Percentiles rank a stretch among this genome's conserved stretches.
Conservation (phyloP, 2,888 invertebrate genomes). For the Deilephila elpenor region DNA sequence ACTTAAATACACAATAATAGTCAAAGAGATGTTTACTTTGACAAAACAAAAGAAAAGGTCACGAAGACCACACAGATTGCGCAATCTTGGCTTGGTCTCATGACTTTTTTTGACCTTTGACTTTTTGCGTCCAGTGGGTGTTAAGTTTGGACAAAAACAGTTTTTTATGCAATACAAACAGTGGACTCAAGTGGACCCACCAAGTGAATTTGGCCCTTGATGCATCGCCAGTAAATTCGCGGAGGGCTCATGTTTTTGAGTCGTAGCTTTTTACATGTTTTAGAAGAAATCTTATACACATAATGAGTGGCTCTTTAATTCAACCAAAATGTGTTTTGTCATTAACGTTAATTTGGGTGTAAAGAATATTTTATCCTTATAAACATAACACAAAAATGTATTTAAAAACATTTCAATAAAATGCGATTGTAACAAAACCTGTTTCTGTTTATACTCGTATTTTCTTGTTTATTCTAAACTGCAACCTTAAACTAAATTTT, state of each 20-base stretch:
- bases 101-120: constrained; percentile 39
- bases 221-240: background rate
- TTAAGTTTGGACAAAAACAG: constrained; percentile 30
- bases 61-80: constrained; percentile 70
- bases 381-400: too few relatives aligned
- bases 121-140: constrained; percentile 28
- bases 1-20: constrained; percentile 50
- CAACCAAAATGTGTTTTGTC: too few relatives aligned
- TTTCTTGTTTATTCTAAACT: too few relatives aligned
- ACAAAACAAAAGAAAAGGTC: constrained; percentile 54
- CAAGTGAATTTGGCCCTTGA: constrained; percentile 5
- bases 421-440: too few relatives aligned
- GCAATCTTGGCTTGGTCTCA: constrained; percentile 40
- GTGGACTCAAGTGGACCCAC: constrained; percentile 32
- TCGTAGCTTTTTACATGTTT: background rate
- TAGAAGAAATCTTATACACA: too few relatives aligned
- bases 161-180: constrained; percentile 32
- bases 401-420: too few relatives aligned
- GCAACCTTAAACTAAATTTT: too few relatives aligned
- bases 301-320: too few relatives aligned
- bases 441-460: too few relatives aligned
- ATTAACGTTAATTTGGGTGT: too few relatives aligned
- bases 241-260: background rate
- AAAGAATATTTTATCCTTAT: too few relatives aligned
- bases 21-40: constrained; percentile 64